These are phyloP conservation scores for Amblyopsis hoosieri DNA, from an alignment of 2,797 vertebrate species.

Conservation along the genomic window DNA sequence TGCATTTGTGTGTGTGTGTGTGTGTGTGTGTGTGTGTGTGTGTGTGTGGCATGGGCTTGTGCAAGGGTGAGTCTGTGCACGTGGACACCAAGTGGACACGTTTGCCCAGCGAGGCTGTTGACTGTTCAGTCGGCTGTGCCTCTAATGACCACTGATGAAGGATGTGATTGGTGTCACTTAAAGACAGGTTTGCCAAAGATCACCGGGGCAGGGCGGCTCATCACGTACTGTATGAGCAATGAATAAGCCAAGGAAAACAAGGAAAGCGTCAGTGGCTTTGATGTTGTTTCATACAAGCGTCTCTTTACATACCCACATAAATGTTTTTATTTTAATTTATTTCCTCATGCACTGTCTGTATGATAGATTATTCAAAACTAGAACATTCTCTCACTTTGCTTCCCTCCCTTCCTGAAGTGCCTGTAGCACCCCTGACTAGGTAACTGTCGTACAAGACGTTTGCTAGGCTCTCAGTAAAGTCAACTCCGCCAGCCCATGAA, in stretches of 20 bases:
- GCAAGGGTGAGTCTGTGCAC: neutral
- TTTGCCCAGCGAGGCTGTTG: conserved; percentile 31
- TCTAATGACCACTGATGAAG: conserved; percentile 47
- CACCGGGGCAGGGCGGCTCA: neutral
- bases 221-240: neutral
- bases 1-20: conserved; percentile 4
- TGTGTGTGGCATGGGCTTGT: conserved; percentile 2
- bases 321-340: neutral
- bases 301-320: conserved; percentile 9
- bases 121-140: conserved; percentile 28
- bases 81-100: conserved; percentile 1
- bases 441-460: conserved; percentile 51
- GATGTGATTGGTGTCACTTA: conserved; percentile 29
- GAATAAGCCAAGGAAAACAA: conserved; percentile 6
- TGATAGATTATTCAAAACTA: conserved; percentile 37
- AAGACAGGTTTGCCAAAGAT: neutral
- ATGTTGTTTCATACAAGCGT: neutral
- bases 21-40: conserved; percentile 7
- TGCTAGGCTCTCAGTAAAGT: conserved; percentile 60
- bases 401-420: conserved; percentile 21
- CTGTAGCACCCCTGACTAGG: conserved; percentile 36
- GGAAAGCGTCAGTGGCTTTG: neutral
- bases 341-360: conserved; percentile 4
- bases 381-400: conserved; percentile 15
- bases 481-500: conserved; percentile 57